Conservation (phyloP, 2,113 vertebrate species). For the Melanostigma gelatinosum region DNA sequence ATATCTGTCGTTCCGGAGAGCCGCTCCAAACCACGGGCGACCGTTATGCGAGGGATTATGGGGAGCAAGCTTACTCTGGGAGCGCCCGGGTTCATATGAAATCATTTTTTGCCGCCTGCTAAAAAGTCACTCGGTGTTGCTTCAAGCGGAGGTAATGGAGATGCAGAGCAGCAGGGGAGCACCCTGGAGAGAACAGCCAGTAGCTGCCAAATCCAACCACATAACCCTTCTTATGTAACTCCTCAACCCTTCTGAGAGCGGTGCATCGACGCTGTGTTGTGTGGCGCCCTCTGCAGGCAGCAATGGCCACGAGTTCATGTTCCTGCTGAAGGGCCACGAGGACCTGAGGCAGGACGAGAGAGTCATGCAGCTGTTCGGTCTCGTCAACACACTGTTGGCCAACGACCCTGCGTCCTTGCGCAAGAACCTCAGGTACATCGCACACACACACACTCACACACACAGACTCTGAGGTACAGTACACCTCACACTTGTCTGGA, state of each 20-base stretch:
- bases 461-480: neutral
- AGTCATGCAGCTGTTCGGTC: constrained; percentile 98
- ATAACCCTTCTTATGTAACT: constrained; percentile 10
- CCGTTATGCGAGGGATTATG: constrained; percentile 8
- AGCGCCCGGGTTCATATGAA: constrained; percentile 29
- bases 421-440: constrained; percentile 93
- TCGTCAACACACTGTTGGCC: constrained; percentile 97
- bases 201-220: constrained; percentile 20
- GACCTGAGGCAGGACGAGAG: constrained; percentile 97
- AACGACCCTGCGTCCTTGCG: constrained; percentile 98
- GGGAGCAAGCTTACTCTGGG: neutral
- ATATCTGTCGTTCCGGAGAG: neutral
- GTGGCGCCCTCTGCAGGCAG: constrained; percentile 86
- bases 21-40: neutral
- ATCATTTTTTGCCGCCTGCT: constrained; percentile 27
- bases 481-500: neutral
- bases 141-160: constrained; percentile 13
- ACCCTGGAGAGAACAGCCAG: constrained; percentile 4
- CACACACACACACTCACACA: neutral
- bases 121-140: constrained; percentile 1
- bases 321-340: constrained; percentile 97
- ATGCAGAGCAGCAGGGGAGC: constrained; percentile 36
- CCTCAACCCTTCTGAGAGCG: neutral
- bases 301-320: constrained; percentile 98
- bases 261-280: constrained; percentile 41